A percentile compares a stretch with the other conserved stretches of the same genome.
phyloP scores from a whole-genome alignment of 35 echinoderm and acorn worm genomes.

The Lytechinus variegatus region DNA sequence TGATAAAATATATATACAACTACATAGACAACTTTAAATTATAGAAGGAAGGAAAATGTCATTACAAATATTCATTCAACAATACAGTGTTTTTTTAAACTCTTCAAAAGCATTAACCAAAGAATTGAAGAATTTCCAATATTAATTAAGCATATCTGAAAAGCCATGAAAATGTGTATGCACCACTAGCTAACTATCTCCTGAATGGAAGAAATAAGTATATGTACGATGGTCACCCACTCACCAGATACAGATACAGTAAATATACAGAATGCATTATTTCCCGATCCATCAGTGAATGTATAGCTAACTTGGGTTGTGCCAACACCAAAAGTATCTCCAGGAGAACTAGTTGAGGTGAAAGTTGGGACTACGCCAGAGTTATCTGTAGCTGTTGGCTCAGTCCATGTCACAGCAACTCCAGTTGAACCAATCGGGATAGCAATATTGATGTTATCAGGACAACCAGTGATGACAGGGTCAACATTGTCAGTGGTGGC shows the following conservation, averaged over 20 bases:
- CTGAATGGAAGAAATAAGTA: too few species aligned
- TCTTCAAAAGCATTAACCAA: too few species aligned
- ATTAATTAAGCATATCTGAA: too few species aligned
- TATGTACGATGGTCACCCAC: background rate
- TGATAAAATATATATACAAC: too few species aligned
- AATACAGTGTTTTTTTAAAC: too few species aligned
- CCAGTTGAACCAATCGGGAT: background rate
- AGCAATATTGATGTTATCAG: background rate
- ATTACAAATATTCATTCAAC: too few species aligned
- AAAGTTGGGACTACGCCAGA: conserved; percentile 32
- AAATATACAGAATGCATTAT: conserved; percentile 42
- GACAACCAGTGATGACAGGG: conserved; percentile 61
- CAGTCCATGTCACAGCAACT: conserved; percentile 54
- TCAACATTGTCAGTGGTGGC: background rate
- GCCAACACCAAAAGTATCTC: conserved; percentile 59
- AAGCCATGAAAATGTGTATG: too few species aligned
- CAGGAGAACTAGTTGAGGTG: conserved; percentile 48
- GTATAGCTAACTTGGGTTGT: conserved; percentile 66
- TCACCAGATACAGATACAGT: conserved; percentile 22
- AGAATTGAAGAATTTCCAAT: too few species aligned
- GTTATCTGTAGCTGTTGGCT: conserved; percentile 68
- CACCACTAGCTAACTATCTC: too few species aligned
- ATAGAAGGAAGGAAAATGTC: too few species aligned
- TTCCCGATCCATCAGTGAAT: conserved; percentile 66
- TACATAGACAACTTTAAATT: too few species aligned